Evolutionary conservation across 2,888 invertebrate genomes (phyloP).

Genomic region (Aphelenchoides bicaudatus): DNA sequence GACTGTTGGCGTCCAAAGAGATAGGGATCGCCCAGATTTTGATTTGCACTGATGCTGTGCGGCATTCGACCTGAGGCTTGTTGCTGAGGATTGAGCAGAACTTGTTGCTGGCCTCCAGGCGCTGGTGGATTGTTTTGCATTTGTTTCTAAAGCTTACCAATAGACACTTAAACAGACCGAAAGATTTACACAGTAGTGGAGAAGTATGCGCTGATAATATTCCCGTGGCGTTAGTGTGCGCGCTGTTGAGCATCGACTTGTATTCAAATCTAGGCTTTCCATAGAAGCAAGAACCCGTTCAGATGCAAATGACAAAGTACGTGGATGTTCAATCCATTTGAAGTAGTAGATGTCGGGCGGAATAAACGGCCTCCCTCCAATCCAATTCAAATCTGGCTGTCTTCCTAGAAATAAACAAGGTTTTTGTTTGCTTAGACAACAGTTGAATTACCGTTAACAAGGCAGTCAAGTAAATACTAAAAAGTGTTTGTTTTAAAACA

Average conservation of each 20-base stretch:
- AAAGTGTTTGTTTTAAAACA: too few relatives aligned
- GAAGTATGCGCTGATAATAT: constrained; percentile 58
- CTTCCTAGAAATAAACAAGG: constrained; percentile 18
- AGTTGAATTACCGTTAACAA: constrained; percentile 59
- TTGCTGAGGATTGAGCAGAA: constrained; percentile 4
- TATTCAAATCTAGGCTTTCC: constrained; percentile 59
- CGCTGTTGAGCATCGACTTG: constrained; percentile 56
- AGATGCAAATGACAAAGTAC: constrained; percentile 57
- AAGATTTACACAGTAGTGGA: constrained; percentile 60
- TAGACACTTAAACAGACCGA: too few relatives aligned
- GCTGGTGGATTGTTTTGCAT: constrained; percentile 28
- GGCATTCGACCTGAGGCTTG: background rate
- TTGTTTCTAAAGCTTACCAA: too few relatives aligned
- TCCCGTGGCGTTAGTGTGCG: constrained; percentile 59
- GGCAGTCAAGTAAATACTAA: constrained; percentile 60
- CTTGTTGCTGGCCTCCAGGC: background rate
- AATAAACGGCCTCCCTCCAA: constrained; percentile 58
- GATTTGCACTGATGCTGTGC: constrained; percentile 9
- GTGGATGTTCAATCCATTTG: constrained; percentile 61
- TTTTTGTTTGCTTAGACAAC: too few relatives aligned
- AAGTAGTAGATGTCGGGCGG: constrained; percentile 61
- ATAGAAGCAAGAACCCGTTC: constrained; percentile 58
- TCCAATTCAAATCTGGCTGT: constrained; percentile 47
- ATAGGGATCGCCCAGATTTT: background rate
- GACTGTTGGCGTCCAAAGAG: background rate